Conservation (phyloP, 2,888 invertebrate genomes). For the Chloromyia formosa region DNA sequence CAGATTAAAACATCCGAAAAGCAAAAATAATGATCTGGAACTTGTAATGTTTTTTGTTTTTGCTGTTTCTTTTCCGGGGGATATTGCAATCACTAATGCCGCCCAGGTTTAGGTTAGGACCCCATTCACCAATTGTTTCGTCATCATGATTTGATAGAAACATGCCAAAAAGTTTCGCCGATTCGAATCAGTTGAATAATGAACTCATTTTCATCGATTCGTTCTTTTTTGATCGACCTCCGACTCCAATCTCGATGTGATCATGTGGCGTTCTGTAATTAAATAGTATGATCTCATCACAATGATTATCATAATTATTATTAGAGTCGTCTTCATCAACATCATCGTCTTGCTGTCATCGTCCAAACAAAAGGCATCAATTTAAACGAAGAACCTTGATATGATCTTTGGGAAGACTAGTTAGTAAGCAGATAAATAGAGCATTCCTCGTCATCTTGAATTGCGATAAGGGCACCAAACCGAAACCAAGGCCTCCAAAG, state of each 20-base stretch:
- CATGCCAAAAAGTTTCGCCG: conserved; percentile 12
- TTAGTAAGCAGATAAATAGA: neutral
- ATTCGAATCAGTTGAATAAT: conserved; percentile 21
- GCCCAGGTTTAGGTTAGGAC: neutral
- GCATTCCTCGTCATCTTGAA: neutral
- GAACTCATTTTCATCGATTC: conserved; percentile 23
- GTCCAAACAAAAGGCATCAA: neutral
- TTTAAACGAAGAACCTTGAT: too few relatives aligned
- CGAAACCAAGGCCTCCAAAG: too few relatives aligned
- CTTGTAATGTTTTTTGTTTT: neutral
- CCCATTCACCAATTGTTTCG: conserved; percentile 12
- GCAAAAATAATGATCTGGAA: neutral
- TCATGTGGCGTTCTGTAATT: conserved; percentile 12
- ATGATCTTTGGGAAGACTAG: neutral
- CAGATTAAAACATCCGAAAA: neutral
- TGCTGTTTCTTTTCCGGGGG: neutral
- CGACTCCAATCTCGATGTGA: neutral
- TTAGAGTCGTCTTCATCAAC: neutral
- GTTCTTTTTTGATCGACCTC: neutral
- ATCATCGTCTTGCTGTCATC: neutral
- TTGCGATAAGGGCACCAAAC: neutral
- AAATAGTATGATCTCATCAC: conserved; percentile 24
- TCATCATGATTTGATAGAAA: neutral
- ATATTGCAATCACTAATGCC: too few relatives aligned
- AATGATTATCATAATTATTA: neutral